These are phyloP conservation scores for Mormyrus hasselquistii DNA, from an alignment of 2,797 vertebrate genomes.

Conservation along the genomic window DNA sequence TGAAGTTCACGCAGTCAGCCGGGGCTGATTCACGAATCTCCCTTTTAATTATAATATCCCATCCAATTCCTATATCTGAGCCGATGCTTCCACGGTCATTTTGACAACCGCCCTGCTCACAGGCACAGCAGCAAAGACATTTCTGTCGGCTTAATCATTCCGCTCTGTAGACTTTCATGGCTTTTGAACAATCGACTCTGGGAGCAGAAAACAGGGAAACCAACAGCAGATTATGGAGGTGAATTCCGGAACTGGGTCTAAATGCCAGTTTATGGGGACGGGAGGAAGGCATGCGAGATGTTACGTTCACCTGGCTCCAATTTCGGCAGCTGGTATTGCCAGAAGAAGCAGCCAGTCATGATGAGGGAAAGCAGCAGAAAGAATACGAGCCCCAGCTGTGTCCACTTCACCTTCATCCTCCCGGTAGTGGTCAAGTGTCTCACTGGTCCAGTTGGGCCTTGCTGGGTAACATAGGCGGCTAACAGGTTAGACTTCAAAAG, in stretches of 20 bases:
- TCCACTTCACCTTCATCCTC: conserved; percentile 72
- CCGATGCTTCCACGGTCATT: neutral
- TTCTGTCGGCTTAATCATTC: neutral
- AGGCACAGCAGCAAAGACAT: neutral
- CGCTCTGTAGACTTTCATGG: neutral
- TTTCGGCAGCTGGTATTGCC: conserved; percentile 88
- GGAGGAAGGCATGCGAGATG: neutral
- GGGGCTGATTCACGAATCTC: neutral
- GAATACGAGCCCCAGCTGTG: conserved; percentile 66
- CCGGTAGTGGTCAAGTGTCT: conserved; percentile 47
- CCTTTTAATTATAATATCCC: neutral
- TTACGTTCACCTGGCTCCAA: conserved; percentile 58
- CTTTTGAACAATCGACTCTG: neutral
- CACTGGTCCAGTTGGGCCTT: conserved; percentile 43
- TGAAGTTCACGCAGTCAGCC: neutral
- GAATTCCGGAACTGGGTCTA: neutral
- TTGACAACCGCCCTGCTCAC: neutral
- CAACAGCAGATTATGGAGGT: neutral
- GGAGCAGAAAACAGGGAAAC: neutral
- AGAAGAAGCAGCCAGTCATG: conserved; percentile 88
- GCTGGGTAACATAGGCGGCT: conserved; percentile 40
- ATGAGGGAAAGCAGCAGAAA: conserved; percentile 73
- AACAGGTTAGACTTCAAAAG: neutral
- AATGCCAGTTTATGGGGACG: neutral
- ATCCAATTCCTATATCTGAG: neutral